Base-by-base conservation (phyloP, 2,797 vertebrate species). In the Rhyacichthys aspro region DNA sequence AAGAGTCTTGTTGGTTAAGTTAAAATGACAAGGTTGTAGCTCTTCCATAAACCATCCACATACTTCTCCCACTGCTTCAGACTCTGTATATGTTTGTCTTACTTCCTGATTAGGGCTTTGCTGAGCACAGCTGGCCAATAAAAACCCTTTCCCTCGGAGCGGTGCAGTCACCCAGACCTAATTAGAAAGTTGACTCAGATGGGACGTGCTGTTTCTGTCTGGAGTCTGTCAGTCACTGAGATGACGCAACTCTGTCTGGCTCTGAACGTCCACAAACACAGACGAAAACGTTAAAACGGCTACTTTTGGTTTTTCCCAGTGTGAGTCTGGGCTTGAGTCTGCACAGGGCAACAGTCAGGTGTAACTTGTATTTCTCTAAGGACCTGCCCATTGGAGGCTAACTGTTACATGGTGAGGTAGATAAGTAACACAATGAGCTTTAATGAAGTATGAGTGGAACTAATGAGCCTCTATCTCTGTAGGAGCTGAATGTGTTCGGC, bases 171-270 rank as follows among this genome's bases (percentile, higher is more conserved):
- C 48, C 55, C 70, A 72, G 75, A 70, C 60, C 70, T 78, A 66
- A 81, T 82, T 79, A 77, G 48, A 63, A 67, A 68, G 78, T 74
- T 76, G 81, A 74, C 58, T 79, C 73, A 74, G 71, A 85, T 67
- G 79, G 78, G 71, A 82, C 81, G 9, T 44, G 62, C 75, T 71
- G 76, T 59, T 74, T 69, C 63, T 58, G 70, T 71, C 71, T 76
- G 19, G 59, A 37, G 79, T 48, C 82, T 75, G 86, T 83, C 89
- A 87, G 65, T 90, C 80, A 94, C 80, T 78, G 93, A 86, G 85
- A 85, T 95, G 94, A 96, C 89, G 93, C 94, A 91, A 96, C 87
- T 88, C 90, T 92, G 94, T 93, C 95, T 93, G 94, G 91, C 83
- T 90, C 78, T 78, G 83, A 37, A 62, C 49, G 36, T 28, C 19